Percentiles rank a stretch among this genome's conserved stretches.
These are phyloP conservation scores for Zaprionus ornatus DNA, from an alignment of 1,140 invertebrate species.

Conservation along the genomic window DNA sequence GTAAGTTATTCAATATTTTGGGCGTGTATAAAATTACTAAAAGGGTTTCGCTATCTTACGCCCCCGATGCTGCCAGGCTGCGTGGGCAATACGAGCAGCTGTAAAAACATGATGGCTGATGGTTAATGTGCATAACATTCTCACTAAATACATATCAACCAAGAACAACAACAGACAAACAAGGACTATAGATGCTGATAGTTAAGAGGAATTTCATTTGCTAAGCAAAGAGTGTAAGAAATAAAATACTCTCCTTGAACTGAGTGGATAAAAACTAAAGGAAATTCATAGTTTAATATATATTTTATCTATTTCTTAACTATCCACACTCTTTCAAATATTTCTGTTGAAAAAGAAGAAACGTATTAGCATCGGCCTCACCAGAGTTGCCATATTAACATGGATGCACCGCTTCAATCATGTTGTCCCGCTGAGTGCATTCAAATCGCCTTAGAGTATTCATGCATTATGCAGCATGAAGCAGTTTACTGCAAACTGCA, in stretches of 20 bases:
- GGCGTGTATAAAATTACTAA: conserved; percentile 59
- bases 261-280: too few species aligned
- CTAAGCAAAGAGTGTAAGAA: too few species aligned
- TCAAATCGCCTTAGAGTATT: conserved; percentile 10
- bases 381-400: background rate
- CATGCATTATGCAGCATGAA: conserved; percentile 31
- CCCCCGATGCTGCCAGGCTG: conserved; percentile 10
- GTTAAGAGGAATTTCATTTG: conserved; percentile 5
- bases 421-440: conserved; percentile 12
- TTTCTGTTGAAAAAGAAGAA: too few species aligned
- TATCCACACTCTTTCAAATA: too few species aligned
- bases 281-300: too few species aligned
- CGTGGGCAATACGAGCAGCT: conserved; percentile 37
- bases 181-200: conserved; percentile 1
- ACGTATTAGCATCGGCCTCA: too few species aligned
- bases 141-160: conserved; percentile 17
- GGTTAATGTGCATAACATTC: conserved; percentile 35
- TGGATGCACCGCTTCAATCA: background rate
- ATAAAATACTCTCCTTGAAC: too few species aligned
- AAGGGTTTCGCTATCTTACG: conserved; percentile 40
- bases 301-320: too few species aligned
- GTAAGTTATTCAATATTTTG: conserved; percentile 59
- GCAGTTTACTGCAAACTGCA: conserved; percentile 33
- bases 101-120: conserved; percentile 40
- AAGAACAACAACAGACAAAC: background rate